Evolutionary conservation across 2,888 invertebrate species (phyloP), one percentile per base, ranked within the genome.

Genomic region (Bedellia somnulentella): DNA sequence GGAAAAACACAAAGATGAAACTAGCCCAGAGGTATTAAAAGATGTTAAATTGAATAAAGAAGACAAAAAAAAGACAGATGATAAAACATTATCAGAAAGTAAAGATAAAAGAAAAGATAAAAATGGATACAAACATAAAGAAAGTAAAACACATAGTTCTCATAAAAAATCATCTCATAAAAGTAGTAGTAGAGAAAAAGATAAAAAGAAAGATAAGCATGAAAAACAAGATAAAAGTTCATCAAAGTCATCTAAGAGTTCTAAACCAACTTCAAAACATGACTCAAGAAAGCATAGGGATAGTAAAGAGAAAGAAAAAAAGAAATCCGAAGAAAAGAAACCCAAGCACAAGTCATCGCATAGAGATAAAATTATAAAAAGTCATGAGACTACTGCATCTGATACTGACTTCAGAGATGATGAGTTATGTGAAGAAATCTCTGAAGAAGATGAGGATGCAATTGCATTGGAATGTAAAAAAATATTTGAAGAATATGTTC

Each of bases 401-500:
- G n/a, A n/a, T n/a, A n/a, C n/a, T n/a, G n/a, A n/a, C n/a, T n/a
- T n/a, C n/a, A 29, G 26, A 23, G 24, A 29, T 26, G 24, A 31
- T 14, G 15, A 64, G 18, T 42, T 60, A 16, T 45, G 64, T 43
- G 60, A 73, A 34, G 44, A 73, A 34, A 43, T 66, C 22, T 78
- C 77, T 31, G 82, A 81, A 42, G 78, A 79, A 15, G 82, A 85
- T 49, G 83, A 85, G 41, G 84, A 82, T 38, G 82, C 86, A 39
- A 83, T 90, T 35, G 84, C 86, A 47, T 82, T 87, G 44, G 90
- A 93, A 60, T 93, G 93, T 57, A 83, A 87, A 48, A 85, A 81
- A 66, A 92, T 93, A 45, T 93, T 91, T 62, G 88, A 90, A 59
- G 89, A 91, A 62, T 83, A 86, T 61, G 81, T 82, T 33, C 79